phyloP scores from a whole-genome alignment of 2,113 vertebrate species.

The Serinus canaria region DNA sequence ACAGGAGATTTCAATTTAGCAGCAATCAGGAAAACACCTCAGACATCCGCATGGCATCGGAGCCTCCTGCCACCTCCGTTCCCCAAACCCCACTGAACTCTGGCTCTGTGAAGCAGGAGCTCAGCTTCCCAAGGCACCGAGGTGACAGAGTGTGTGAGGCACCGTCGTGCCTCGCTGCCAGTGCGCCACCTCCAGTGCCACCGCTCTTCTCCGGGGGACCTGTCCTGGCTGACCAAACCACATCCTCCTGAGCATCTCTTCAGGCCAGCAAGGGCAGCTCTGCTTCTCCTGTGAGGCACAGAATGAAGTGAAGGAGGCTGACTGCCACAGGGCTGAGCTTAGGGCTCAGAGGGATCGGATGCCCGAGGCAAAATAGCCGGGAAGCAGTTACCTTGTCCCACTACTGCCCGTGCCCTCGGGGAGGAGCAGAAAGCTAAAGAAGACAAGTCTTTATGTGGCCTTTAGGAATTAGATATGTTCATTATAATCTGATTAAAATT shows the following conservation, averaged over 20 bases:
- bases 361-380: not conserved
- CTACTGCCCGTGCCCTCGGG: not conserved
- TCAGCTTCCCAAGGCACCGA: not conserved
- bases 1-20: conserved; percentile 12
- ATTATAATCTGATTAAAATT: conserved; percentile 3
- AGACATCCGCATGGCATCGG: not conserved
- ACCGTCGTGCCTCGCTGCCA: not conserved
- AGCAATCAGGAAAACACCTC: conserved; percentile 25
- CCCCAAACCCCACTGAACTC: not conserved
- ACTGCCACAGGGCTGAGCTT: not conserved
- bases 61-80: not conserved
- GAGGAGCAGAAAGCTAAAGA: not conserved
- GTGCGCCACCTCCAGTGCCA: not conserved
- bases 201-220: not conserved
- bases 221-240: not conserved
- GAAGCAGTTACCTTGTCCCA: not conserved
- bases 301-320: not conserved
- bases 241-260: not conserved
- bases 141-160: fast-evolving
- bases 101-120: not conserved
- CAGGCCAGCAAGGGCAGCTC: not conserved
- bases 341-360: not conserved
- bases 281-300: not conserved
- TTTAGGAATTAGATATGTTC: not conserved
- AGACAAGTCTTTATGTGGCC: not conserved